A percentile compares a stretch with the other conserved stretches of the same genome.
Evolutionary conservation across 2,888 invertebrate genomes (phyloP).

Genomic region (Tigriopus californicus): DNA sequence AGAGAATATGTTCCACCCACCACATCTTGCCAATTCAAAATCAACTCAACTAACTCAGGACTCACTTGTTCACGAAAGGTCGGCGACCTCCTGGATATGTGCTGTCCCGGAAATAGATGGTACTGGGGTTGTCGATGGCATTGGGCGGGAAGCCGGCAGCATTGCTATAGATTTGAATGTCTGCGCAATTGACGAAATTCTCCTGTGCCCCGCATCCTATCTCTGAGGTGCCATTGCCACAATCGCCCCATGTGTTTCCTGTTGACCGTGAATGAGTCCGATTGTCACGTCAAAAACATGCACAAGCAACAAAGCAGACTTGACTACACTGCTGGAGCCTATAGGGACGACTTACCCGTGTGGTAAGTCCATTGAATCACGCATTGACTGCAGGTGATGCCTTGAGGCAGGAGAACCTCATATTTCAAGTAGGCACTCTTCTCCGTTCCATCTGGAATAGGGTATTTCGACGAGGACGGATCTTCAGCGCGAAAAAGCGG

Average conservation of each 20-base stretch:
- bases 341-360: conserved; percentile 41
- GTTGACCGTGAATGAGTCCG: conserved; percentile 18
- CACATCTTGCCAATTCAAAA: too few relatives aligned
- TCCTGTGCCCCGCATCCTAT: conserved; percentile 78
- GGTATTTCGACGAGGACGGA: conserved; percentile 41
- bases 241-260: conserved; percentile 81
- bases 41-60: too few relatives aligned
- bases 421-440: conserved; percentile 45
- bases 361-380: conserved; percentile 84
- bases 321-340: background rate
- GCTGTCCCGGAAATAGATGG: background rate
- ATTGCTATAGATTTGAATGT: conserved; percentile 59
- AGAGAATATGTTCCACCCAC: too few relatives aligned
- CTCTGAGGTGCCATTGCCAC: conserved; percentile 63
- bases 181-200: conserved; percentile 77
- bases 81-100: background rate
- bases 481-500: conserved; percentile 44
- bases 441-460: conserved; percentile 49
- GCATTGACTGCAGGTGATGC: conserved; percentile 67
- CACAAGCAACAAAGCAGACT: too few relatives aligned
- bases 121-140: background rate
- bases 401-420: conserved; percentile 55
- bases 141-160: conserved; percentile 40
- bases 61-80: conserved; percentile 16
- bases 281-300: background rate